Conservation (phyloP, 2,113 vertebrate genomes). For the Phyllopteryx taeniolatus region DNA sequence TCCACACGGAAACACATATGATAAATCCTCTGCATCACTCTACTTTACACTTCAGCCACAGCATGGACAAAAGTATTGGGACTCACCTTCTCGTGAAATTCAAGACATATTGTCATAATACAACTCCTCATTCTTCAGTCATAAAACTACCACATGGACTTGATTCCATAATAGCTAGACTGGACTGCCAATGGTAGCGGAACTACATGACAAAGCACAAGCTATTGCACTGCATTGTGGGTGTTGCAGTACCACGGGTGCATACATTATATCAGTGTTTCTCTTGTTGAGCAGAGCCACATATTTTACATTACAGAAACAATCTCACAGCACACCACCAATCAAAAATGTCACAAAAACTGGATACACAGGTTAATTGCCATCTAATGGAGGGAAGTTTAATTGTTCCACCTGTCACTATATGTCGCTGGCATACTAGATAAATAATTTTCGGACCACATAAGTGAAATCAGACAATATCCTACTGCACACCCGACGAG, state of each 20-base stretch:
- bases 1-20: not conserved
- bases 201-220: not conserved
- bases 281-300: not conserved
- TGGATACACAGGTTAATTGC: too few relatives aligned
- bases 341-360: not conserved
- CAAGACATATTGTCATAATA: not conserved
- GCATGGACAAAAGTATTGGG: constrained; percentile 1
- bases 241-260: not conserved
- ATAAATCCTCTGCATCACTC: not conserved
- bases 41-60: not conserved
- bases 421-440: too few relatives aligned
- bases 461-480: too few relatives aligned
- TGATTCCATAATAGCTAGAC: not conserved
- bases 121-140: not conserved
- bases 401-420: too few relatives aligned
- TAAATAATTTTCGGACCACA: too few relatives aligned
- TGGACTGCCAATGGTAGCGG: not conserved
- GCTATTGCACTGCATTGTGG: not conserved
- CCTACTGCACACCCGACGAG: too few relatives aligned
- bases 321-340: not conserved
- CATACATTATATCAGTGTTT: not conserved
- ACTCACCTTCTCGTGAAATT: not conserved
- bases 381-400: too few relatives aligned
- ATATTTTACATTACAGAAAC: not conserved
- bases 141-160: not conserved